Base-by-base conservation (phyloP, 2,888 invertebrate genomes). In the Aspidiotus rigidus region DNA sequence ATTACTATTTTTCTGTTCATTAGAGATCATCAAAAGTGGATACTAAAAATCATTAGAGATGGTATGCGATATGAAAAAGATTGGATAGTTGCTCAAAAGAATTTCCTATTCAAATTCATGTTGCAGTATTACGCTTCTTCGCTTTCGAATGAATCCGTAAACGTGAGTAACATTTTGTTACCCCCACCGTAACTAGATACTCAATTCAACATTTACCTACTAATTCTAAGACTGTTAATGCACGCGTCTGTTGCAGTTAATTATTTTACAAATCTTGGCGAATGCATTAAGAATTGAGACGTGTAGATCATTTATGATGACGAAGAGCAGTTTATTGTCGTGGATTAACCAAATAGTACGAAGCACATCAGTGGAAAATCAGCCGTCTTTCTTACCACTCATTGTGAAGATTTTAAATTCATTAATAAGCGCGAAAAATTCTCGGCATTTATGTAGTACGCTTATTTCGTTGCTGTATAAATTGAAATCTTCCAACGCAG, bases 31-130 rank as follows among this genome's bases (percentile, higher is more conserved):
- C 67, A 60, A 60, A 60, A 67, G 40, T 96, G 94, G 86, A 86
- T 93, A 49, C 79, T 95, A 10, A 83, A 87, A 74, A 79, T 92
- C 9, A 81, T 95, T 44, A 80, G 82, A 15, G 86, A 91, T 74
- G 93, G 94, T 1, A 81, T 91, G 54, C 85, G 86, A 75, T 85
- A 86, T 0, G 84, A 86, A 74, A 80, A 82, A 0, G 95, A 96
- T 77, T 84, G 90, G 67, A 82, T 85, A 64, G 80, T 90, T 3
- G 83, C 88, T 17, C 83, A 89, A 70, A 86, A 44, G 53, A 60
- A 85, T 75, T 75, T 87, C 85, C 75, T 87, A 10, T 85, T 90
- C 73, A 92, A 91, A 77, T 84, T 90, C 76, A 79, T 93, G 2
- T 83, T 89, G 77, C 85, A 86, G 73, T 86, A 86, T 75, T 87